Evolutionary conservation across 2,113 vertebrate genomes (phyloP), one percentile per base, ranked within the genome.

Genomic region (Zosterops hypoxanthus): DNA sequence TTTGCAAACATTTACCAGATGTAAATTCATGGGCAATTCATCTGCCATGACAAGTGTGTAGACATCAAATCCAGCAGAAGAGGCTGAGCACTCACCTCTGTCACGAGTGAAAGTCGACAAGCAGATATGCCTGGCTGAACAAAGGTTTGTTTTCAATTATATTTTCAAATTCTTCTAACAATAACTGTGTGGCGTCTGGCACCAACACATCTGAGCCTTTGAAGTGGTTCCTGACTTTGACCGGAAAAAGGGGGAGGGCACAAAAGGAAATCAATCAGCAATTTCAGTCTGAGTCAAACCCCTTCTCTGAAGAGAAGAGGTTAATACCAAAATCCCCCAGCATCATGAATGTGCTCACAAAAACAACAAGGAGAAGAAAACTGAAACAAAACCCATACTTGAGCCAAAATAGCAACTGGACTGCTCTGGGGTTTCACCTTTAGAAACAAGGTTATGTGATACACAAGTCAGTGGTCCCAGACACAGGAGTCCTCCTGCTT

Each of bases 1-100:
- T 98, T 98, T 97, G 94, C 94, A 98, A 99, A 98, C 97, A 97
- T 98, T 98, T 98, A 98, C 98, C 99, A 99, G 98, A 99, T 98
- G 98, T 97, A 97, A 98, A 98, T 97, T 98, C 97, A 97, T 44
- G 88, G 97, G 98, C 63, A 70, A 98, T 98, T 98, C 98, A 98
- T 98, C 97, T 98, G 97, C 98, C 96, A 97, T 94, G 97, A 96
- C 96, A 98, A 98, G 97, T 97, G 98, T 97, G 97, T 83, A 98
- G 98, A 98, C 98, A 98, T 97, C 96, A 97, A 97, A 97, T 96
- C 97, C 89, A 97, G 97, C 92, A 96, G 93, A 97, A 95, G 90
- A 93, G 91, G 92, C 92, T 96, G 93, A 95, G 95, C 95, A 97
- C 94, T 90, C 82, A 97, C 93, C 93, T 97, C 94, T 73, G 79